These are phyloP conservation scores for Pituophis catenifer DNA, from an alignment of 2,113 vertebrate genomes.

Conservation along the genomic window DNA sequence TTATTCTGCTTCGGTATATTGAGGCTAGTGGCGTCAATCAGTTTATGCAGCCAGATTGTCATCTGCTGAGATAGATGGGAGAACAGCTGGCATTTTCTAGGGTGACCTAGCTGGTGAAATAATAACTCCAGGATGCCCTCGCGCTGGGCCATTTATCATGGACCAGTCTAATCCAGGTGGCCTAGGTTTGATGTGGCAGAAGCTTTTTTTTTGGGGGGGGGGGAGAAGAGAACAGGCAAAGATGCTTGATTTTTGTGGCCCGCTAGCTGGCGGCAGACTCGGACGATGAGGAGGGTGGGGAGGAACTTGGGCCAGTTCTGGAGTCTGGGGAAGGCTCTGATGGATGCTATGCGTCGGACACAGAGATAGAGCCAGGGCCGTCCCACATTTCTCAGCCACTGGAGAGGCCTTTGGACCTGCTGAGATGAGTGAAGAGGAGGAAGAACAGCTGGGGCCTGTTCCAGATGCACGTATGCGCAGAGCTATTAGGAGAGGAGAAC, in stretches of 20 bases:
- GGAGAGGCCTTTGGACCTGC: too few relatives aligned
- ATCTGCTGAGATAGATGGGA: neutral
- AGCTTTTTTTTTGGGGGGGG: neutral
- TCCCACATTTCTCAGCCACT: too few relatives aligned
- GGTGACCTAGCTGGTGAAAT: neutral
- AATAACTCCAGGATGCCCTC: neutral
- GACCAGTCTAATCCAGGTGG: neutral
- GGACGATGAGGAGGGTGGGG: too few relatives aligned
- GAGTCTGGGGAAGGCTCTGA: too few relatives aligned
- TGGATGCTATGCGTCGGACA: too few relatives aligned
- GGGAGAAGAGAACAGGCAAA: neutral
- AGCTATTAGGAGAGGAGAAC: too few relatives aligned
- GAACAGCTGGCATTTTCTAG: neutral
- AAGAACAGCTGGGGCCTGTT: too few relatives aligned
- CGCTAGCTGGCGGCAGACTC: too few relatives aligned
- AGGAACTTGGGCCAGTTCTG: too few relatives aligned
- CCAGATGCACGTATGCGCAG: too few relatives aligned
- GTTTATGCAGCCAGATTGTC: neutral
- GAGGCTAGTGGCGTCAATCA: neutral
- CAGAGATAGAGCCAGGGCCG: too few relatives aligned
- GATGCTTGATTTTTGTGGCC: neutral
- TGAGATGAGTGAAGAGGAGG: too few relatives aligned
- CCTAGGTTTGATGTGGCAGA: neutral
- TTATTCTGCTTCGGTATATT: neutral
- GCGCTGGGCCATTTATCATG: neutral